These are phyloP conservation scores for Danio kyathit DNA, from an alignment of 2,797 vertebrate genomes.

Conservation along the genomic window DNA sequence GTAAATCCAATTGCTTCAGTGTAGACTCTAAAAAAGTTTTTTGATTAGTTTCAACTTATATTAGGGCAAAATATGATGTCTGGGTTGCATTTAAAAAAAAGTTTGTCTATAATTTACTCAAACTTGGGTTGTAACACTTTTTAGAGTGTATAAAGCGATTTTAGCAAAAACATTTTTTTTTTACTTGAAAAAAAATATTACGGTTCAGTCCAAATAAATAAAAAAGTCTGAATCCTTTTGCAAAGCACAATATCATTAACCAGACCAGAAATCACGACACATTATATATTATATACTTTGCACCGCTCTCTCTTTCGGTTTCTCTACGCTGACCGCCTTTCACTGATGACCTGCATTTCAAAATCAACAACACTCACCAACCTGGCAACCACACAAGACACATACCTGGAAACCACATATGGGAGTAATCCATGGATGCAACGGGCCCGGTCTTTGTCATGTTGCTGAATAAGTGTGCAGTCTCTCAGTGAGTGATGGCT, in stretches of 20 bases:
- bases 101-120: too few relatives aligned
- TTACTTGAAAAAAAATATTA: background rate
- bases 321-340: background rate
- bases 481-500: conserved; percentile 36
- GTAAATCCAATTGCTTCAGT: too few relatives aligned
- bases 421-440: conserved; percentile 82
- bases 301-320: background rate
- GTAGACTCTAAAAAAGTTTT: too few relatives aligned
- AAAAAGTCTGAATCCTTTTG: background rate
- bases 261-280: background rate
- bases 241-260: background rate
- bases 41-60: too few relatives aligned
- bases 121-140: too few relatives aligned
- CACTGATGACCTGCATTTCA: conserved; percentile 7
- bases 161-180: too few relatives aligned
- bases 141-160: too few relatives aligned
- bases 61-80: too few relatives aligned
- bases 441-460: conserved; percentile 78
- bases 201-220: conserved; percentile 1
- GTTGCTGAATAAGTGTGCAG: conserved; percentile 57
- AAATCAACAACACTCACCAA: conserved; percentile 20
- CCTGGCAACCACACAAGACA: conserved; percentile 62
- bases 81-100: too few relatives aligned
- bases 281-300: background rate
- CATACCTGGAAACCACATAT: conserved; percentile 86